Conservation (phyloP, 2,113 vertebrate genomes). For the Epinephelus cyanopodus region DNA sequence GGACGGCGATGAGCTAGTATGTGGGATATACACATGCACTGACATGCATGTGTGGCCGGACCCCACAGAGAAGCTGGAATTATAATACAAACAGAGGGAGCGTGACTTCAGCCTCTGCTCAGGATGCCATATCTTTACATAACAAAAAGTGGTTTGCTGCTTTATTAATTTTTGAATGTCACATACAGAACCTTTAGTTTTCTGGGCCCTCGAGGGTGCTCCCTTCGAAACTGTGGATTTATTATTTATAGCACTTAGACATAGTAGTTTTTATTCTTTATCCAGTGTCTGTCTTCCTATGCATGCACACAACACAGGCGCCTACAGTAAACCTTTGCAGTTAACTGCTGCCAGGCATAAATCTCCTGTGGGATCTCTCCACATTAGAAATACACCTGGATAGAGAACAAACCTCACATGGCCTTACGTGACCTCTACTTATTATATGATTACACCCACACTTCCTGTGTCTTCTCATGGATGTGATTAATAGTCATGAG, state of each 20-base stretch:
- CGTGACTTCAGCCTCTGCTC: too few species aligned
- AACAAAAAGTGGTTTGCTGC: too few species aligned
- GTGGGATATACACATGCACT: too few species aligned
- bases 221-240: not conserved
- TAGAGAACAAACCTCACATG: not conserved
- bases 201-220: not conserved
- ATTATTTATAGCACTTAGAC: conserved; percentile 6
- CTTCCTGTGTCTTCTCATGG: conserved; percentile 7
- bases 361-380: not conserved
- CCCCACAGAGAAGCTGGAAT: too few species aligned
- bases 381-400: conserved; percentile 11
- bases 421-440: conserved; percentile 16
- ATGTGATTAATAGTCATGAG: not conserved
- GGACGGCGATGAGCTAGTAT: too few species aligned
- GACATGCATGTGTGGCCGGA: too few species aligned
- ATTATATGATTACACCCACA: conserved; percentile 4
- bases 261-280: not conserved
- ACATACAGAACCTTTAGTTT: not conserved
- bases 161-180: too few species aligned
- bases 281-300: not conserved
- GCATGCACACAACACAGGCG: not conserved
- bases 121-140: too few species aligned
- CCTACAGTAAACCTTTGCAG: not conserved
- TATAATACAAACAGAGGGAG: too few species aligned
- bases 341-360: not conserved